Evolutionary conservation across 2,113 vertebrate genomes (phyloP), one percentile per base, ranked within the genome.

Genomic region (Thunnus thynnus): DNA sequence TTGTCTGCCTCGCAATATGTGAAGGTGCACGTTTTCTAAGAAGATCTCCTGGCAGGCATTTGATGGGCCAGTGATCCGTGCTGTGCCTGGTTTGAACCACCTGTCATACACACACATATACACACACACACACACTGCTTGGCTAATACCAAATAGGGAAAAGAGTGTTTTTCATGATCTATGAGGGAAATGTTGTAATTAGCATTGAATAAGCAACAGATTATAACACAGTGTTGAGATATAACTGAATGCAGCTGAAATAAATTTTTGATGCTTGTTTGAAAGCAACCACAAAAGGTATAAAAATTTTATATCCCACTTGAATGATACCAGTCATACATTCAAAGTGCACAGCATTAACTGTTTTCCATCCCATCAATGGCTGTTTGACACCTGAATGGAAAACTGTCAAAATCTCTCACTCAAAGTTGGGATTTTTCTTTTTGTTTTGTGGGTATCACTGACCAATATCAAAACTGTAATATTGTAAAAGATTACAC

Each of bases 11-110:
- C 8, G 58, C 78, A 82, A 65, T 86, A 80, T 88, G 82, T 12
- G 84, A 66, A 56, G 46, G 61, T 63, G 71, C 72, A 78, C 12
- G 41, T 87, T 85, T 88, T 86, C 60, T 61, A 76, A 79, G 75
- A 85, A 64, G 80, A 66, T 90, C 62, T 86, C 71, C 85, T 83
- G 83, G 82, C 82, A 83, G 80, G 68, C 67, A 61, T 91, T 79
- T 82, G 78, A 87, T 86, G 72, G 84, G 73, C 73, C 83, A 86
- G 73, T 77, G 89, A 85, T 78, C 77, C 60, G 13, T 76, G 75
- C 69, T 66, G 65, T 72, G 80, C 78, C 70, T 73, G 73, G 83
- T 76, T 78, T 61, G 67, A 91, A 72, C 92, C 90, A 83, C 85
- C 88, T 90, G 86, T 79, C 69, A 18, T 11, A 7, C 20, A 46